Evolutionary conservation across 2,113 vertebrate genomes (phyloP), one percentile per base, ranked within the genome.

Genomic region (Cottus gobio): DNA sequence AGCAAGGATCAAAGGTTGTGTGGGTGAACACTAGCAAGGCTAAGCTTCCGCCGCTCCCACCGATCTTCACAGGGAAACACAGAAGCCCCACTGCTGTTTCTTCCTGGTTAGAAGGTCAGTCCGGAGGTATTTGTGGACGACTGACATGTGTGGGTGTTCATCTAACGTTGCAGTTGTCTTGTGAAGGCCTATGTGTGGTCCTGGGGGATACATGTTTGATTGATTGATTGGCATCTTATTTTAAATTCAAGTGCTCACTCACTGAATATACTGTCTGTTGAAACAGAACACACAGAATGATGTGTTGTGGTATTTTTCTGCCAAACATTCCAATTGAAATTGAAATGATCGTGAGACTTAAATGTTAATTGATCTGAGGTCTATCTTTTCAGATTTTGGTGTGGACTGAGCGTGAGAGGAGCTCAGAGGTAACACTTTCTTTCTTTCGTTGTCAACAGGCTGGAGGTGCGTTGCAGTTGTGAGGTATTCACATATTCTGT

Each of bases 291-390:
- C 12, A 0, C 34, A 61, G 52, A 50, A 64, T 80, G 66, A 60
- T 75, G 44, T 62, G 50, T 63, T 60, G 20, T 26, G 34, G 37
- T 37, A 18, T 18, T 68, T 68, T 52, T 72, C 68, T 76, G 71
- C 68, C 73, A 83, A 56, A 80, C 34, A 62, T 71, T 28, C 7
- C 20, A 66, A 79, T 67, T 79, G 52, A 42, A 39, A 60, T 85
- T 71, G 37, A 68, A 54, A 73, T 75, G 80, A 78, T 73, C 80
- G 50, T 71, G 64, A 28, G 58, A 67, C 8, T 12, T 22, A 58
- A 86, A 65, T 78, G 79, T 83, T 83, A 60, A 83, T 90, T 68
- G 68, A 44, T 63, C 16, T 28, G 44, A 76, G 46, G 34, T 31
- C 37, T 69, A 74, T 80, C 80, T 86, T 80, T 86, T 75, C 83